Percentiles rank a stretch among this genome's conserved stretches.
Evolutionary conservation across 64 coral and sea anemone species (phyloP).

Genomic region (Catalaphyllia jardinei): DNA sequence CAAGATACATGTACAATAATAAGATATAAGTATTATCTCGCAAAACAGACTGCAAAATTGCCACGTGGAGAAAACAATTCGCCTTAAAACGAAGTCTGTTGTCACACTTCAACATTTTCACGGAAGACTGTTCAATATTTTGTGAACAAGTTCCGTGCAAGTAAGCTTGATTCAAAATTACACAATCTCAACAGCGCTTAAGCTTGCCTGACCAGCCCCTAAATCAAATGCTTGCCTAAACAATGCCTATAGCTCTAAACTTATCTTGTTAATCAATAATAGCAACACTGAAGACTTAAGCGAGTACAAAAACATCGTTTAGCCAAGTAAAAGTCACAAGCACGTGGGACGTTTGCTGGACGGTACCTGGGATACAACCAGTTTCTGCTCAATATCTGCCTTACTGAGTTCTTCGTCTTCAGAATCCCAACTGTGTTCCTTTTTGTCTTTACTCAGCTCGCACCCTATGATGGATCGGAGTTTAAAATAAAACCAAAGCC

Average conservation of each 20-base stretch:
- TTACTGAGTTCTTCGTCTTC: conserved; percentile 46
- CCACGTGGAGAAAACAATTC: too few species aligned
- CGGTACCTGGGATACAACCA: conserved; percentile 56
- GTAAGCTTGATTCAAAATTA: too few species aligned
- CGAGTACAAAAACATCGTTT: too few species aligned
- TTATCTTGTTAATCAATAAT: background rate
- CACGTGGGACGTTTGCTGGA: background rate
- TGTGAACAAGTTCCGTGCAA: too few species aligned
- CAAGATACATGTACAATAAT: too few species aligned
- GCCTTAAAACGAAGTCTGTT: too few species aligned
- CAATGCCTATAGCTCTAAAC: background rate
- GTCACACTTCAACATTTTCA: too few species aligned
- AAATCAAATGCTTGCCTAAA: background rate
- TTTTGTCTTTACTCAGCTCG: conserved; percentile 49
- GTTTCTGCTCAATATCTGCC: conserved; percentile 55
- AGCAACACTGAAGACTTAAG: background rate
- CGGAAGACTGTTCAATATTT: too few species aligned
- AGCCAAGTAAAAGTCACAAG: background rate
- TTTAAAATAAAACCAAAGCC: background rate
- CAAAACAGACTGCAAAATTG: too few species aligned
- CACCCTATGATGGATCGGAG: background rate
- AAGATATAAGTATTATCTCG: too few species aligned
- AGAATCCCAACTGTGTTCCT: conserved; percentile 29
- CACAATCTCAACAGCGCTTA: background rate
- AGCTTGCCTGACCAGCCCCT: too few species aligned